Conservation (phyloP, 2,797 vertebrate genomes). For the Uromys caudimaculatus region DNA sequence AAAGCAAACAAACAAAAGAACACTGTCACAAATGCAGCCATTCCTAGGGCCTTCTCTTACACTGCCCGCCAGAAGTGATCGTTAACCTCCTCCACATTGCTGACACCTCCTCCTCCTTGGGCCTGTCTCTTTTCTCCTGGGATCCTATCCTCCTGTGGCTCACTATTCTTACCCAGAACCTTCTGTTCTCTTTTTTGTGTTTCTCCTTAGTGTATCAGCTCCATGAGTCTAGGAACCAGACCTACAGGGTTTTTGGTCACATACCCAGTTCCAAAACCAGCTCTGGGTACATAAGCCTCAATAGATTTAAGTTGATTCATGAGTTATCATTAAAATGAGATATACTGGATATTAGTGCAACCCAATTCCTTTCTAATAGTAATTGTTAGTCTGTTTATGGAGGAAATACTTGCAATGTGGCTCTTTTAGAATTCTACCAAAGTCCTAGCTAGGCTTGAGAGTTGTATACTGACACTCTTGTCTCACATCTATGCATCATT, state of each 20-base stretch:
- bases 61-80: neutral
- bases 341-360: slow-evolving; percentile 6
- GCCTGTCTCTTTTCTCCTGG: neutral
- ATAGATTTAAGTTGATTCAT: neutral
- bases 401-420: neutral
- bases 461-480: neutral
- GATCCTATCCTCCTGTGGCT: neutral
- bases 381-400: neutral
- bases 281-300: neutral
- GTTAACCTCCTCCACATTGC: neutral
- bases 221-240: neutral
- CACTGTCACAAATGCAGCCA: neutral
- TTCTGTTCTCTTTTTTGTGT: neutral
- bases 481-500: neutral
- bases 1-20: neutral
- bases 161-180: neutral
- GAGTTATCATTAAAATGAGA: slow-evolving; percentile 29
- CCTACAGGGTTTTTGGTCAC: neutral
- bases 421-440: neutral
- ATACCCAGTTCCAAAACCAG: neutral
- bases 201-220: neutral
- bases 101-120: neutral
- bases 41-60: neutral
- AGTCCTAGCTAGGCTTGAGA: neutral
- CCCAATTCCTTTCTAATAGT: neutral